Evolutionary conservation across 92 coral and sea anemone species (phyloP), one percentile per base, ranked within the genome.

Genomic region (Pocillopora grandis): DNA sequence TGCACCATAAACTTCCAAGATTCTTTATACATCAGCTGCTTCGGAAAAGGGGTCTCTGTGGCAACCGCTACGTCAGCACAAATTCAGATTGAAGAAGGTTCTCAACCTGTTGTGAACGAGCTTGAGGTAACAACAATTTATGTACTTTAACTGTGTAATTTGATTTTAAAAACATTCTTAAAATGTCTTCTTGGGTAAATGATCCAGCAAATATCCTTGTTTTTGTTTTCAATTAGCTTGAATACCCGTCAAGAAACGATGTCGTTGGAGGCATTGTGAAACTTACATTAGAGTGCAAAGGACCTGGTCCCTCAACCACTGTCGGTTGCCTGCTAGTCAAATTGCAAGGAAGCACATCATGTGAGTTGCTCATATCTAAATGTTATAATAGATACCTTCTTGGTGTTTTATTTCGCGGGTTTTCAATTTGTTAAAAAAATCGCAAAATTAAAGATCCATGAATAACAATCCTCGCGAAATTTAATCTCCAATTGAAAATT

Each of bases 21-120:
- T n/a, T 81, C 85, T 13, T 71, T 58, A 77, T 71, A 57, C 78
- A 81, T 58, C 13, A 69, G 17, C 9, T 81, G 85, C 37, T 42
- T 5, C 0, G 77, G 76, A 60, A n/a, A 81, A 27, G 35, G 0
- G 23, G 36, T 2, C 6, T 10, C 16, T 13, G n/a, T 63, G 13
- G 1, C 9, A 10, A 16, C 14, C 31, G 31, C 31, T 31, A 10
- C 0, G 35, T 33, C 52, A 42, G 16, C 6, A 2, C 1, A 19
- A 55, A 9, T 36, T 58, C 2, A 17, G 16, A 21, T 42, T 10
- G 9, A 31, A 31, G 19, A 9, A 9, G 60, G 58, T 5, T 1
- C 11, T 0, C 0, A 0, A 0, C 0, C n/a, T 13, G 10, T 0
- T 42, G 5, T 42, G 19, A 27, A 57, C 15, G n/a, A 42, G 0